Evolutionary conservation across 2,888 invertebrate genomes (phyloP).

Genomic region (Phymatocera aterrima): DNA sequence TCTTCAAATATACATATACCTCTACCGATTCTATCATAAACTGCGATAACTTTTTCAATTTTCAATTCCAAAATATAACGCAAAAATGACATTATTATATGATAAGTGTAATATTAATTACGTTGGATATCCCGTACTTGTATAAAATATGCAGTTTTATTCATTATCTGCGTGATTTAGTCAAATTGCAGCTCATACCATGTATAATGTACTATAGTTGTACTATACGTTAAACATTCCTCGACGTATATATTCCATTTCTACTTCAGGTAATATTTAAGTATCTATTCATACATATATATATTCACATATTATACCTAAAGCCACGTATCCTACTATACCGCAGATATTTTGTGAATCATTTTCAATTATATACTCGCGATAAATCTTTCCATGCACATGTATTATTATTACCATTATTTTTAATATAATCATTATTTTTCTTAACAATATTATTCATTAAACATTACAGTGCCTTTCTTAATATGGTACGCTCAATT

Average conservation of each 20-base stretch:
- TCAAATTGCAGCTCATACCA: no score
- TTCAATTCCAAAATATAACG: not conserved
- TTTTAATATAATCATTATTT: not conserved
- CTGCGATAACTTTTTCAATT: constrained; percentile 26
- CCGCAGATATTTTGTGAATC: no score
- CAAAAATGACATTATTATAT: constrained; percentile 20
- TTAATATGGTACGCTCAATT: constrained; percentile 8
- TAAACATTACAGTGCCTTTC: constrained; percentile 28
- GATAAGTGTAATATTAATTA: not conserved
- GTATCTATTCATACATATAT: no score
- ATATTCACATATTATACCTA: no score
- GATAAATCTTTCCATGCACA: no score
- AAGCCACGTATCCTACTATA: no score
- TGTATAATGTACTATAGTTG: no score
- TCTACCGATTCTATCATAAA: constrained; percentile 10
- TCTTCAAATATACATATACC: constrained; percentile 7
- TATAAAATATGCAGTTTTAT: not conserved
- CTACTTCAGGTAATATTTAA: no score
- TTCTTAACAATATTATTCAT: not conserved
- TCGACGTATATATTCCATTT: no score
- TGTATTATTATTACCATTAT: no score
- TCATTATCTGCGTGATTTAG: constrained; percentile 1
- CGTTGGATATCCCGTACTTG: not conserved
- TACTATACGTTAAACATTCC: no score
- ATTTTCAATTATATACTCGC: no score